Conservation (phyloP, 2,888 invertebrate species). For the Ormyrus thymus region DNA sequence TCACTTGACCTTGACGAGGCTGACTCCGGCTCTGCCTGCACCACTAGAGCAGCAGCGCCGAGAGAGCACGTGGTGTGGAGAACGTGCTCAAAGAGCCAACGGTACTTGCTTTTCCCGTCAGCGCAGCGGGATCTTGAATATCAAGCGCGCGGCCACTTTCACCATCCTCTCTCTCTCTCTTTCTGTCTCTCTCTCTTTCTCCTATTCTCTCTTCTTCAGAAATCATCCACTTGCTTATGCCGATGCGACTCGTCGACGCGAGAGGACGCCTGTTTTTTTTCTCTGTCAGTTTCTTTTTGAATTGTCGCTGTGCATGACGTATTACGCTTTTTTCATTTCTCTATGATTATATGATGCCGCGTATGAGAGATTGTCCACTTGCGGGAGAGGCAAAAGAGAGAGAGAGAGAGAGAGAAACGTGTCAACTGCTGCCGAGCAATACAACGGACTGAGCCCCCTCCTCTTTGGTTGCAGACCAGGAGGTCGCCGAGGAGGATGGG, state of each 20-base stretch:
- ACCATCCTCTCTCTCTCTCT: slow-evolving; percentile 24
- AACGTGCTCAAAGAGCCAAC: slow-evolving; percentile 13
- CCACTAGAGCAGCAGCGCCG: slow-evolving; percentile 19
- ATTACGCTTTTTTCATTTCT: background rate
- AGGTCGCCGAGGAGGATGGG: slow-evolving; percentile 74
- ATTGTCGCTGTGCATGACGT: slow-evolving; percentile 18
- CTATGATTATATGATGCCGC: background rate
- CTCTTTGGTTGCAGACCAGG: slow-evolving; percentile 75
- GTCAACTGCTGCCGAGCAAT: too few species aligned
- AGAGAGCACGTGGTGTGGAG: slow-evolving; percentile 27
- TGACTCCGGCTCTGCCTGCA: slow-evolving; percentile 40
- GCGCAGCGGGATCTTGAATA: slow-evolving; percentile 24
- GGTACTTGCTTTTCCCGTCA: slow-evolving; percentile 31
- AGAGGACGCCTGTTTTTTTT: background rate
- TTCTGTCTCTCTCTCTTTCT: background rate
- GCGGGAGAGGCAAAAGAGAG: too few species aligned
- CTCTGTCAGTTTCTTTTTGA: background rate
- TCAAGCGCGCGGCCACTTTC: slow-evolving; percentile 24
- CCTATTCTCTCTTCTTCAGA: background rate
- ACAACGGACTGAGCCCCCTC: slow-evolving; percentile 73
- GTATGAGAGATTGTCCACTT: background rate
- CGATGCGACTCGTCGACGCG: background rate
- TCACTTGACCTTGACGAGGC: slow-evolving; percentile 52
- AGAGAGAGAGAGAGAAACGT: too few species aligned
- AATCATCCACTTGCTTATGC: too few species aligned